A percentile compares a stretch with the other conserved stretches of the same genome.
Conservation (phyloP, 2,113 vertebrate genomes). For the Epinephelus fuscoguttatus region DNA sequence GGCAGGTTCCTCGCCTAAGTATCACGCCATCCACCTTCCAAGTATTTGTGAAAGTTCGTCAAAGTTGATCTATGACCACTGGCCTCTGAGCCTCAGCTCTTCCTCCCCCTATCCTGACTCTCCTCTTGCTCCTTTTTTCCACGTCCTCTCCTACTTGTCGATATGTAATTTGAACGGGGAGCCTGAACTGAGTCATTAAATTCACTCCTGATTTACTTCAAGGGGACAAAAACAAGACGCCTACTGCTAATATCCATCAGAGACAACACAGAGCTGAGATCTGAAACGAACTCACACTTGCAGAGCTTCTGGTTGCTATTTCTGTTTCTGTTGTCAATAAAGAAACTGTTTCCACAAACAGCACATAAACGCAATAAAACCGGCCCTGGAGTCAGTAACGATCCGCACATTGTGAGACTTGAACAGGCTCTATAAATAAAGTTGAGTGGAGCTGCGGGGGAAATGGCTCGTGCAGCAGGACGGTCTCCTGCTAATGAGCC, state of each 20-base stretch:
- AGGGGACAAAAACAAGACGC: neutral
- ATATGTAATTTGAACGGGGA: neutral
- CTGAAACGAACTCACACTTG: neutral
- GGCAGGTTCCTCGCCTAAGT: too few relatives aligned
- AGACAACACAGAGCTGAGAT: neutral
- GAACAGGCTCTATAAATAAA: conserved; percentile 29
- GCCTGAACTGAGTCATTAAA: neutral
- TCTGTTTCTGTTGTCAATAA: neutral
- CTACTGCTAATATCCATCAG: neutral
- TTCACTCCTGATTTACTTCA: neutral
- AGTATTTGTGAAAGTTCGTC: neutral
- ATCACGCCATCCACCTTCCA: too few relatives aligned
- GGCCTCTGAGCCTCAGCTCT: neutral
- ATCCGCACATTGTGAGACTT: neutral
- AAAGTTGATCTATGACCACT: neutral
- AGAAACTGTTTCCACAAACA: neutral
- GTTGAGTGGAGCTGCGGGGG: conserved; percentile 16
- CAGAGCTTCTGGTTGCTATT: neutral
- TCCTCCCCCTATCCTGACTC: too few relatives aligned
- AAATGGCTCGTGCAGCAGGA: conserved; percentile 37
- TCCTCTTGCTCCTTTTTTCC: neutral
- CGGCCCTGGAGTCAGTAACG: neutral
- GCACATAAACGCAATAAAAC: neutral
- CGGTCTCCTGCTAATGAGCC: conserved; percentile 32
- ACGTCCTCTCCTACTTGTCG: neutral